A percentile compares a stretch with the other conserved stretches of the same genome.
phyloP scores from a whole-genome alignment of 1,140 invertebrate genomes.

The Coenobita brevimanus region DNA sequence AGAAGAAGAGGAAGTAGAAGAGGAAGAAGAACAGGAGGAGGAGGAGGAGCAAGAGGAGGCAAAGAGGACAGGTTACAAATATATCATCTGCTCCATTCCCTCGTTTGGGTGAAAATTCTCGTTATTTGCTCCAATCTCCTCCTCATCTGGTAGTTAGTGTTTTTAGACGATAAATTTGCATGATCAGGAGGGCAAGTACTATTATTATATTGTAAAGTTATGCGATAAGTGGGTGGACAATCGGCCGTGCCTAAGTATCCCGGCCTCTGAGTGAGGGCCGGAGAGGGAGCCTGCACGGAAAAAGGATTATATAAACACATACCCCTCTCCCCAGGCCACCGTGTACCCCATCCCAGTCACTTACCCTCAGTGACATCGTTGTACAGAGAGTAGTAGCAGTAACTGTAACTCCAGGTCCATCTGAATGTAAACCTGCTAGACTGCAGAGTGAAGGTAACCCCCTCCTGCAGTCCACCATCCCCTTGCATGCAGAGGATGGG shows the following conservation, averaged over 20 bases:
- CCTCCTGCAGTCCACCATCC: too few relatives aligned
- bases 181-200: slow-evolving; percentile 28
- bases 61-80: slow-evolving; percentile 22
- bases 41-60: too few relatives aligned
- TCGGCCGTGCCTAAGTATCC: background rate
- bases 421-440: too few relatives aligned
- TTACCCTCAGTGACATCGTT: too few relatives aligned
- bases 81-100: slow-evolving; percentile 38
- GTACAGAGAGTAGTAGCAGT: too few relatives aligned
- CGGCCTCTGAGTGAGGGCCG: background rate
- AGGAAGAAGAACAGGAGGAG: slow-evolving; percentile 10
- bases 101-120: slow-evolving; percentile 42
- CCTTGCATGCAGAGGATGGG: too few relatives aligned
- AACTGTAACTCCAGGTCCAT: too few relatives aligned
- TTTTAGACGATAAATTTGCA: slow-evolving; percentile 42
- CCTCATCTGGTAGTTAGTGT: slow-evolving; percentile 46
- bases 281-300: background rate
- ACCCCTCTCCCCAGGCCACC: too few relatives aligned
- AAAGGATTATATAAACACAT: too few relatives aligned
- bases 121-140: slow-evolving; percentile 43
- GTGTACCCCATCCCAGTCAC: too few relatives aligned
- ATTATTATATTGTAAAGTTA: slow-evolving; percentile 43
- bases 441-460: too few relatives aligned
- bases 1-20: background rate
- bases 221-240: slow-evolving; percentile 4